Evolutionary conservation across 1,140 invertebrate genomes (phyloP), one percentile per base, ranked within the genome.

Genomic region (Camponotus vicinus): DNA sequence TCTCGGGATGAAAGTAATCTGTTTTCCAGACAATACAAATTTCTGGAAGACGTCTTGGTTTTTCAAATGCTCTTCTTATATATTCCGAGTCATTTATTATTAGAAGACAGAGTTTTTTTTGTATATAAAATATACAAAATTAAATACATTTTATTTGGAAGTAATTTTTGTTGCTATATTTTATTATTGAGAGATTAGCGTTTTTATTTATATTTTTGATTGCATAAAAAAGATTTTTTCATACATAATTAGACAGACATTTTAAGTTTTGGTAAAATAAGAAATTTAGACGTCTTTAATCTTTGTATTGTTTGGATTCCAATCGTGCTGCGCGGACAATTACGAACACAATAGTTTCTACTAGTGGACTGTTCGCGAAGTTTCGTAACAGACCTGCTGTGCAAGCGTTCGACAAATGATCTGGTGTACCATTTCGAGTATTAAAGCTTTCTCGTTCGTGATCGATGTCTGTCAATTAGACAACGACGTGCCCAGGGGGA

Each of bases 401-500:
- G 55, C 27, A 61, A 82, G 69, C 69, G 32, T 75, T 75, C 79
- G 79, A 45, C 55, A 61, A 83, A 83, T 63, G 69, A 49, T 37
- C 40, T 61, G n/a, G 79, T 73, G 70, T 49, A n/a, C 55, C 40
- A 83, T 83, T 75, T 61, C 69, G 55, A 42, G 57, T 49, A 8
- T 37, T 63, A 83, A 52, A 75, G 55, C 69, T 49, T 63, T 75
- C 57, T 70, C 55, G 27, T 75, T 83, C n/a, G 45, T 69, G 64
- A 80, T 83, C 69, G 69, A 75, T 73, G 69, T 73, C 55, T 45
- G 55, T 75, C 55, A 75, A 61, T 83, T 83, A 75, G 79, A 75
- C 69, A 73, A 63, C 67, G 40, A 71, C 27, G 59, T 63, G 52
- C 9, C 40, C 34, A 45, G 32, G 18, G 13, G 18, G 18, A 63